Percentiles rank a stretch among this genome's conserved stretches.
phyloP scores from a whole-genome alignment of 2,797 vertebrate genomes.

The Zalophus californianus region DNA sequence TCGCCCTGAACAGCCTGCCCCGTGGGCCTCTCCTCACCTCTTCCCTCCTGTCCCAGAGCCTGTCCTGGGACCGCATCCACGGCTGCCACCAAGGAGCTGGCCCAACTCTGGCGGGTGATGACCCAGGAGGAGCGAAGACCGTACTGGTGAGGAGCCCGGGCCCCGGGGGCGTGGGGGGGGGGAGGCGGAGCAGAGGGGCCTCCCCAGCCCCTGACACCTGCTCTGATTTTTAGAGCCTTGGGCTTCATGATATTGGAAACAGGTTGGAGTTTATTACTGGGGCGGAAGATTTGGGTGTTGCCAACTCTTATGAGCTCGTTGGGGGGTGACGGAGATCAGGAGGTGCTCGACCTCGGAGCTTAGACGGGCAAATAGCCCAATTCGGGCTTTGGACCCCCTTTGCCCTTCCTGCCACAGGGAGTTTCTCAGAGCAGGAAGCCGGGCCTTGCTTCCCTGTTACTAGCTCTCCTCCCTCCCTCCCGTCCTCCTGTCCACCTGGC shows the following conservation, averaged over 20 bases:
- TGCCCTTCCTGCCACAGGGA: neutral
- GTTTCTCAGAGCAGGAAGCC: neutral
- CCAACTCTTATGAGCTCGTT: neutral
- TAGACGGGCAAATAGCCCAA: neutral
- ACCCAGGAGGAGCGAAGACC: conserved; percentile 82
- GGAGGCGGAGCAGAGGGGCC: neutral
- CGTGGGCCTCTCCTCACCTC: neutral
- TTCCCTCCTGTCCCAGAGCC: conserved; percentile 57
- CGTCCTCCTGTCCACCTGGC: neutral
- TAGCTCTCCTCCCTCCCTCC: neutral
- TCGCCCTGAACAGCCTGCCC: no score
- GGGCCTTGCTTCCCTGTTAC: neutral
- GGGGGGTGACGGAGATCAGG: neutral
- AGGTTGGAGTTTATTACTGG: neutral
- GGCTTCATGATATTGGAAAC: neutral
- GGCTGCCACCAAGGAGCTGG: conserved; percentile 84
- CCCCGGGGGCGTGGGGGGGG: neutral
- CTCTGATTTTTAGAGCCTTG: neutral
- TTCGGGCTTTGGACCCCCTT: neutral
- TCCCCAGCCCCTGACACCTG: neutral
- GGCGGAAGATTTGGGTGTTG: neutral
- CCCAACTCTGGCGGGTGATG: conserved; percentile 86
- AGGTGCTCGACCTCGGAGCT: neutral
- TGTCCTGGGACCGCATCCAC: conserved; percentile 86
- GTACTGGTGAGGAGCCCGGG: conserved; percentile 81